A percentile compares a stretch with the other conserved stretches of the same genome.
phyloP scores from a whole-genome alignment of 2,113 vertebrate genomes.

The Pygoscelis antarcticus region DNA sequence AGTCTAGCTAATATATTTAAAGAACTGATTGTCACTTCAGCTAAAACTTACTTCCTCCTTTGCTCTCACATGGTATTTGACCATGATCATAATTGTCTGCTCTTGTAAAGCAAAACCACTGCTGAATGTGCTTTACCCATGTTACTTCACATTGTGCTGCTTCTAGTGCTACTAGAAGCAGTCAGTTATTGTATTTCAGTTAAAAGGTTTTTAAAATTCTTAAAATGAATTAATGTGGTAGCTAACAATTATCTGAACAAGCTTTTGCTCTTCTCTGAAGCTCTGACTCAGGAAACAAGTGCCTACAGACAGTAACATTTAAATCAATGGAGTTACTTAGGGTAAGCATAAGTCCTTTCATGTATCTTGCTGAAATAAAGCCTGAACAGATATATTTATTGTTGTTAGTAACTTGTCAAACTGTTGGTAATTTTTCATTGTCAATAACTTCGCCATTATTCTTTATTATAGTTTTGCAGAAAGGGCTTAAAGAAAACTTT shows the following conservation, averaged over 20 bases:
- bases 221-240: not conserved
- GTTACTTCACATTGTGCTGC: not conserved
- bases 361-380: not conserved
- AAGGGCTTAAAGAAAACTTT: slow-evolving; percentile 88
- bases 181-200: not conserved
- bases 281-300: not conserved
- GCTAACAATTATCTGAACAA: not conserved
- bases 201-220: not conserved
- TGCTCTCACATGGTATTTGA: not conserved
- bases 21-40: not conserved
- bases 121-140: not conserved
- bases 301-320: not conserved
- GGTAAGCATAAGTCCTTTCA: not conserved
- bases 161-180: not conserved
- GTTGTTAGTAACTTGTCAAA: not conserved
- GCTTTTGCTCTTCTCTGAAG: not conserved
- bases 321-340: not conserved
- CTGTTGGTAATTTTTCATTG: not conserved
- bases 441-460: not conserved
- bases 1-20: not conserved
- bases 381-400: not conserved
- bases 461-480: slow-evolving; percentile 82
- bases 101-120: not conserved
- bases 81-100: accelerated
- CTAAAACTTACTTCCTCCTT: not conserved